phyloP scores from a whole-genome alignment of 1,140 invertebrate genomes.

The Aphelinus atriplicis region DNA sequence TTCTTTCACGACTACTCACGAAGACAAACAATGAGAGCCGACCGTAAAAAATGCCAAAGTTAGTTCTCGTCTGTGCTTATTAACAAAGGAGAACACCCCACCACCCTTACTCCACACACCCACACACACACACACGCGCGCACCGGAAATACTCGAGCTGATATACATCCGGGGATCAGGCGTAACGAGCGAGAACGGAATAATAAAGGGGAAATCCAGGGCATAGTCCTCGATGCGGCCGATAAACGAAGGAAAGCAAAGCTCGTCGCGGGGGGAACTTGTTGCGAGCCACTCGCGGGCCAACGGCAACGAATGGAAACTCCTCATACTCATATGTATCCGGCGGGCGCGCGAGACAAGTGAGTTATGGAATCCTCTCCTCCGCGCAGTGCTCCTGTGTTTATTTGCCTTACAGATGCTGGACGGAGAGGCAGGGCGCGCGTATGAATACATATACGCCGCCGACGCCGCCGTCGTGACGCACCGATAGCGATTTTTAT shows the following conservation, averaged over 20 bases:
- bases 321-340: neutral
- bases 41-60: too few species aligned
- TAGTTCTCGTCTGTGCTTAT: too few species aligned
- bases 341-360: neutral
- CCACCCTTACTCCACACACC: too few species aligned
- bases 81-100: too few species aligned
- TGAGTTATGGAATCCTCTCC: slow-evolving; percentile 16
- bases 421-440: too few species aligned
- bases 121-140: too few species aligned
- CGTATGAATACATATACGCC: too few species aligned
- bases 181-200: neutral
- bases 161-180: neutral
- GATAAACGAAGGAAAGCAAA: slow-evolving; percentile 13
- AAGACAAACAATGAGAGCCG: too few species aligned
- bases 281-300: neutral
- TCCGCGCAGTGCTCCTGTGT: neutral
- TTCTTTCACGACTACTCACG: too few species aligned
- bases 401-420: slow-evolving; percentile 15
- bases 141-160: too few species aligned
- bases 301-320: neutral
- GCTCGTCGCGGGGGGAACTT: neutral
- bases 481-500: slow-evolving; percentile 15
- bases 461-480: neutral
- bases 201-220: neutral
- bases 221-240: neutral